Base-by-base conservation (phyloP, 2,113 vertebrate genomes). In the Papio anubis region DNA sequence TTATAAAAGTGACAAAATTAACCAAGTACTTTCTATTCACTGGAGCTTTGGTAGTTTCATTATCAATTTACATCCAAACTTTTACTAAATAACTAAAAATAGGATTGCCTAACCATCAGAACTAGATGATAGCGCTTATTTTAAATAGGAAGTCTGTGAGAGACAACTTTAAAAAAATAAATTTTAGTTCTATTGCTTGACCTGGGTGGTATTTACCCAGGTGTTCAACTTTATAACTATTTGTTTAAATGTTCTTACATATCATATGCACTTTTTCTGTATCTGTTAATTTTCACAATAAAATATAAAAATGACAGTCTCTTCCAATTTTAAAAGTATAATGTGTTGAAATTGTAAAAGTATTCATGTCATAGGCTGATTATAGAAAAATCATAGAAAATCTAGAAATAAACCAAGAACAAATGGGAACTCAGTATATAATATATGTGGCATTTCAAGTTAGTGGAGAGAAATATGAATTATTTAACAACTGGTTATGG, bases 161-260 rank as follows among this genome's bases (percentile, higher is more conserved):
- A 76, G 23, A 90, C 38, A 66, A 40, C 20, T 70, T 78, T 68
- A 20, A 66, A 85, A 88, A 45, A 76, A 40, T 61, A 76, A 57
- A 70, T 90, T 85, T 93, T 61, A 61, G 40, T 64, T 76, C 64
- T 86, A 6, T 50, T 35, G 96, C 75, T 96, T 94, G 80, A 70
- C 40, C 66, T 45, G 89, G 61, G 9, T 70, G 20, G 38, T 93
- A 21, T 64, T 78, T 57, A 75, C 5, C 14, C 27, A 84, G 9
- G 6, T 64, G 14, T 45, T 84, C 52, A 10, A n/a, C 27, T 95
- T 95, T 87, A 21, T n/a, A 80, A 55, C 38, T 92, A 57, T 86
- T 93, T 86, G 27, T 48, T 79, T 78, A 35, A 92, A 70, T 76
- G n/a, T 68, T 48, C n/a, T 91, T 68, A 59, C 5, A 40, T 57